Base-by-base conservation (phyloP, 1,140 invertebrate genomes). In the Limonius californicus region DNA sequence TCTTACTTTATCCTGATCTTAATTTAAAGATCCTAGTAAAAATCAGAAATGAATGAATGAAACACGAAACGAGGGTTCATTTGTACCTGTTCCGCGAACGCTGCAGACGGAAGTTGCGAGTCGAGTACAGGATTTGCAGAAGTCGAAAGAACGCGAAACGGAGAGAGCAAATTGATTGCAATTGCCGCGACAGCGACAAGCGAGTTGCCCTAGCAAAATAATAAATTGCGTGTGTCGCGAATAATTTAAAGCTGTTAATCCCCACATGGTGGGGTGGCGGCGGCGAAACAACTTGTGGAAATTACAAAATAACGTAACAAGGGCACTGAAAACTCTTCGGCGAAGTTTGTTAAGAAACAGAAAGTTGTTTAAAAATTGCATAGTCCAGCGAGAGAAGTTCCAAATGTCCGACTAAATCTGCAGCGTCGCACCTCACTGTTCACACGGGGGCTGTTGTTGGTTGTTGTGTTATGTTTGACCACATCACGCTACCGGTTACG, bases 141-240 rank as follows among this genome's bases (percentile, higher is more conserved):
- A 53, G 60, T 59, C 27, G 30, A 39, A 65, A 57, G 57, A 57
- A 53, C 43, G 55, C 57, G 27, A 57, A 65, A 65, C 62, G 59
- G 62, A 65, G 60, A 54, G 62, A 57, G 63, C 66, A 69, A 69
- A 69, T 69, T 69, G 68, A 69, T 69, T 69, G 66, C 65, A 69
- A 67, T 69, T 67, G 61, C 53, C 64, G 62, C 59, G 63, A 69
- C 68, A 67, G 59, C 65, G 58, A 66, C 39, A 59, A 53, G 35
- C 54, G 63, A 60, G 42, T 60, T 64, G 57, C 62, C 57, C 57
- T 45, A 64, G 54, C 53, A 54, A 66, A 66, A 66, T 66, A 66
- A 66, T 66, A 66, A 63, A 63, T 66, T 61, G 61, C 58, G 54
- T 61, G 61, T 54, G 65, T 60, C 58, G 50, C 50, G 62, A 66